Evolutionary conservation across 2,888 invertebrate species (phyloP).

Genomic region (Lasioglossum villosulum): DNA sequence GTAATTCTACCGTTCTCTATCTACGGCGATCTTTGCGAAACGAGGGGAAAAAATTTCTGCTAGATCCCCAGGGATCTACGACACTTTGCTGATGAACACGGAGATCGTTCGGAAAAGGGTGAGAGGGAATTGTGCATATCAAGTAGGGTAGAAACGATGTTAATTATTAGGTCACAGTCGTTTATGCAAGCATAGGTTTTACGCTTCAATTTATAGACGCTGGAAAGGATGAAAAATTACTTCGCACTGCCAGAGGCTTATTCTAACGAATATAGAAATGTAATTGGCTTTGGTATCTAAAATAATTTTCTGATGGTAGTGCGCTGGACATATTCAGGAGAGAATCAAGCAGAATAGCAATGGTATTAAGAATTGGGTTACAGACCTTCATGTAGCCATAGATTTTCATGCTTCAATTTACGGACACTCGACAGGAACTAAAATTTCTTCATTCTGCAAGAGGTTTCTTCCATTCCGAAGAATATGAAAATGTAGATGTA

Average conservation of each 20-base stretch:
- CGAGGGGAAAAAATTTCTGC: background rate
- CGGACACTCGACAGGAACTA: background rate
- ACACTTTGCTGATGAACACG: background rate
- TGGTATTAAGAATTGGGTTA: background rate
- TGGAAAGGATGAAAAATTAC: background rate
- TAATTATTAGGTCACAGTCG: conserved; percentile 1
- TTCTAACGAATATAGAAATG: background rate
- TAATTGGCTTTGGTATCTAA: background rate
- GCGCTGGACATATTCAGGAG: background rate
- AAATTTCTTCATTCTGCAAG: background rate
- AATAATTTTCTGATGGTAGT: background rate
- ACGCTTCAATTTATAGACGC: background rate
- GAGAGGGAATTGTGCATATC: background rate
- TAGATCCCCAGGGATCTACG: background rate
- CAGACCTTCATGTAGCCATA: background rate
- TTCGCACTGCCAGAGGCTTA: background rate
- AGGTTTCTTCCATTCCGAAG: background rate
- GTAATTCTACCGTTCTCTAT: conserved; percentile 28
- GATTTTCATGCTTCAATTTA: background rate
- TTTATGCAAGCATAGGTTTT: background rate
- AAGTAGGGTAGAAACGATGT: background rate
- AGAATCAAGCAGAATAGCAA: background rate
- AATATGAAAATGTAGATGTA: background rate
- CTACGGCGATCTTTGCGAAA: background rate
- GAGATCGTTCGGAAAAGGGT: background rate